A percentile compares a stretch with the other conserved stretches of the same genome.
phyloP scores from a whole-genome alignment of 2,797 vertebrate genomes.

The Epinephelus malabaricus region DNA sequence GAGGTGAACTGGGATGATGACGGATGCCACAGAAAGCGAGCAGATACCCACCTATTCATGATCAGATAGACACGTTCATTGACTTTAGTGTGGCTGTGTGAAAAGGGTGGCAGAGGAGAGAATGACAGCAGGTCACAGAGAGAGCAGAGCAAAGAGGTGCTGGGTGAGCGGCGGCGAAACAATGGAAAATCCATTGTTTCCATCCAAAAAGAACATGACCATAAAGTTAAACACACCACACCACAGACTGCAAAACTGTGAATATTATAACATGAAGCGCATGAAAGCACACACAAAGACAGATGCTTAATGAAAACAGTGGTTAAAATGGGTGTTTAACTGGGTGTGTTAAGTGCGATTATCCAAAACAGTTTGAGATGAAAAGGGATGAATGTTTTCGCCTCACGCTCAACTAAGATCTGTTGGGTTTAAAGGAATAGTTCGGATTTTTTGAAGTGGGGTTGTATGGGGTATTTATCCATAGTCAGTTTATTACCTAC shows the following conservation, averaged over 20 bases:
- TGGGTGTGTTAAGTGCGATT: not conserved
- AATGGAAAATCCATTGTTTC: slow-evolving; percentile 21
- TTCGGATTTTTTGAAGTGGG: too few relatives aligned
- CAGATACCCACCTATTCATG: slow-evolving; percentile 99
- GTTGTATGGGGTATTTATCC: too few relatives aligned
- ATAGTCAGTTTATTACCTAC: too few relatives aligned
- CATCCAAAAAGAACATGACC: slow-evolving; percentile 10
- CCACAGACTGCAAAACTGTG: slow-evolving; percentile 5
- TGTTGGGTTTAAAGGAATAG: not conserved
- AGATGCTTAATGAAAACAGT: slow-evolving; percentile 6
- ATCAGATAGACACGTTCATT: slow-evolving; percentile 98
- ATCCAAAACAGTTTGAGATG: slow-evolving; percentile 22
- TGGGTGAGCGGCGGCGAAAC: slow-evolving; percentile 36
- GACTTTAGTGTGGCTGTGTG: slow-evolving; percentile 97
- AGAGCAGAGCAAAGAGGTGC: slow-evolving; percentile 56
- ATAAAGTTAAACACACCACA: not conserved
- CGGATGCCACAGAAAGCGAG: slow-evolving; percentile 80
- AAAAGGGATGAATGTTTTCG: slow-evolving; percentile 26
- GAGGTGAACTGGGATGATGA: slow-evolving; percentile 59
- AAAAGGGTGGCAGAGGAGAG: slow-evolving; percentile 82
- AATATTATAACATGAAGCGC: slow-evolving; percentile 18
- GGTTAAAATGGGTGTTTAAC: slow-evolving; percentile 17
- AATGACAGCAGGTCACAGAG: slow-evolving; percentile 75
- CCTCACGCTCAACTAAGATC: not conserved
- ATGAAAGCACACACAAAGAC: slow-evolving; percentile 3